phyloP scores from a whole-genome alignment of 2,888 invertebrate genomes.

The Oxyteleia sp. region DNA sequence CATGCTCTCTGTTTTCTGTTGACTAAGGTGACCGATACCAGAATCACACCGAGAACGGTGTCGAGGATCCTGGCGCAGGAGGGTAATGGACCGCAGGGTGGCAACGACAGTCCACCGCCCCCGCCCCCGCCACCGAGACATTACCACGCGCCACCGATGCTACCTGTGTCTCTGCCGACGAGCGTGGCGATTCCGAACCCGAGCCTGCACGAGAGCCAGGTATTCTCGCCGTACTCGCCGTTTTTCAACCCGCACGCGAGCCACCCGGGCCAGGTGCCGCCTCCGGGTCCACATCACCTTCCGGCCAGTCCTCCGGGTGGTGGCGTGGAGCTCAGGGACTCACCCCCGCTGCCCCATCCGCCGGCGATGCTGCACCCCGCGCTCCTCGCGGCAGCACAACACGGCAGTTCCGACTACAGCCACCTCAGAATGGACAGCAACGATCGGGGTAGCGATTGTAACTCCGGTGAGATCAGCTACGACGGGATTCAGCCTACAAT shows the following conservation, averaged over 20 bases:
- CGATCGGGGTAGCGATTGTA: constrained; percentile 96
- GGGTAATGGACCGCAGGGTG: constrained; percentile 92
- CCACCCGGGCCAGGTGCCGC: constrained; percentile 86
- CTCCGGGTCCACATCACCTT: constrained; percentile 86
- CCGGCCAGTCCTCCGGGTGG: constrained; percentile 90
- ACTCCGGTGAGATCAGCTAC: constrained; percentile 96
- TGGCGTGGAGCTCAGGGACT: constrained; percentile 92
- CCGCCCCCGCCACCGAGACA: constrained; percentile 91
- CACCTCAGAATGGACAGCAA: constrained; percentile 94
- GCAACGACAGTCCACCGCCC: constrained; percentile 86
- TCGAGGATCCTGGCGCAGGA: constrained; percentile 95
- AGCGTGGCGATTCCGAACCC: constrained; percentile 99
- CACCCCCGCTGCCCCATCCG: constrained; percentile 94
- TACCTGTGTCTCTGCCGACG: constrained; percentile 96
- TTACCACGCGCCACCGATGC: constrained; percentile 93
- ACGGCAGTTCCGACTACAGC: constrained; percentile 94
- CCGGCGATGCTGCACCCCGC: constrained; percentile 95
- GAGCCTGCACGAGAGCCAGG: constrained; percentile 97
- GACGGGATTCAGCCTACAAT: constrained; percentile 98
- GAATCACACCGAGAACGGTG: constrained; percentile 96
- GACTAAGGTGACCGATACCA: constrained; percentile 93
- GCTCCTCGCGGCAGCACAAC: constrained; percentile 94
- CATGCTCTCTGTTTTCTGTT: constrained; percentile 42
- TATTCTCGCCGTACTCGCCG: constrained; percentile 96
- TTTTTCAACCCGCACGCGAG: constrained; percentile 91